These are phyloP conservation scores for Subanguina moxae DNA, from an alignment of 1,140 invertebrate genomes.

Conservation along the genomic window DNA sequence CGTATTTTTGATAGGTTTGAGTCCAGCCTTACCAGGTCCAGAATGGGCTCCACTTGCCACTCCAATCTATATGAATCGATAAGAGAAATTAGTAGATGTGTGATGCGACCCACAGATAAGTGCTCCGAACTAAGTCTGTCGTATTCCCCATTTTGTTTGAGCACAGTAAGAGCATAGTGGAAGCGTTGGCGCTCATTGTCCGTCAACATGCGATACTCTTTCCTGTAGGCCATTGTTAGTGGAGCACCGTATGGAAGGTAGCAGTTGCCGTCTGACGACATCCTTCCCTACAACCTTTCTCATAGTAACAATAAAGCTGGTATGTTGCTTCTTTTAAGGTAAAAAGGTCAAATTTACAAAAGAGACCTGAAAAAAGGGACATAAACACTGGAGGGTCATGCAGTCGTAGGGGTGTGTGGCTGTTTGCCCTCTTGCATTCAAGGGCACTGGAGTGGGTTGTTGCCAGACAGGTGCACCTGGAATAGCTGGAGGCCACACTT, in stretches of 20 bases:
- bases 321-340: not conserved
- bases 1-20: too few species aligned
- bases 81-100: slow-evolving; percentile 27
- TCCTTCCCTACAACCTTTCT: slow-evolving; percentile 31
- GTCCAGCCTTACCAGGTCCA: too few species aligned
- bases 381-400: slow-evolving; percentile 56
- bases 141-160: slow-evolving; percentile 60
- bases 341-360: slow-evolving; percentile 2
- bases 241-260: slow-evolving; percentile 34
- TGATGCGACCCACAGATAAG: slow-evolving; percentile 18
- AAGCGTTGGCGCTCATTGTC: slow-evolving; percentile 59
- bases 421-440: slow-evolving; percentile 47
- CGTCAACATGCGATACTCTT: slow-evolving; percentile 61
- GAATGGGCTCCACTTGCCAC: slow-evolving; percentile 49
- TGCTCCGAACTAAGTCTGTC: slow-evolving; percentile 45
- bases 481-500: slow-evolving; percentile 38
- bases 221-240: slow-evolving; percentile 54
- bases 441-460: slow-evolving; percentile 49
- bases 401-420: slow-evolving; percentile 58
- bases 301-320: not conserved
- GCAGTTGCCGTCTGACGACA: slow-evolving; percentile 47
- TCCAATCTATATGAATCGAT: slow-evolving; percentile 47
- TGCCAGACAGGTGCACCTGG: slow-evolving; percentile 54
- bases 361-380: slow-evolving; percentile 53
- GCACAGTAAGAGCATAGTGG: slow-evolving; percentile 59